Base-by-base conservation (phyloP, 2,888 invertebrate genomes). In the Thereva nobilitata region DNA sequence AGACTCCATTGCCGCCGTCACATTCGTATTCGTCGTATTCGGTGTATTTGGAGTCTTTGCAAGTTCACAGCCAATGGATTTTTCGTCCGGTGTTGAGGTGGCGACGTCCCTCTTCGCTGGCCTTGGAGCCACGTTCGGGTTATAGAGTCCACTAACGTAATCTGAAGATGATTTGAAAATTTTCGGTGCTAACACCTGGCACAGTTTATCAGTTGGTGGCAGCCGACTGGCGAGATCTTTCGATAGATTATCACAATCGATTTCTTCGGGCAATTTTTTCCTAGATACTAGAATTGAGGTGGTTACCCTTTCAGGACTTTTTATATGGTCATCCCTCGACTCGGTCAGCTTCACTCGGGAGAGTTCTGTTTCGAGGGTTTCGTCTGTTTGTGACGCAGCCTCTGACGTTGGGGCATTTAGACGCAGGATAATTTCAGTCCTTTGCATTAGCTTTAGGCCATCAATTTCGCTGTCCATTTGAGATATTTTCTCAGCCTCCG, bases 211-310 rank as follows among this genome's bases (percentile, higher is more conserved):
- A 68, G 85, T 83, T 41, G 86, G 84, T 34, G 84, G 82, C 61
- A 89, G 80, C 73, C 87, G 86, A 75, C 83, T 85, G 67, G 86
- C 84, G 67, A 89, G 80, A 76, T 88, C 88, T 70, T 84, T 81
- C 52, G 86, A 86, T 70, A 90, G 82, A 73, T 86, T 84, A 76
- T 92, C 92, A 81, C 90, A 92, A 74, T 91, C 91, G 72, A 91
- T 84, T 79, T 92, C 92, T 77, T 92, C 91, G 71, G 87, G 85
- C 52, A 86, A 82, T 72, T 87, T 87, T 74, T 85, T 44, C 8
- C 61, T 54, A 10, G 61, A 47, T 35, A 47, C 41, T 9, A 53
- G 8, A 10, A 47, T n/a, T 4, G 9, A 37, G 34, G 56, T 65
- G 10, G 23, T 12, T 9, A 9, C 9, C 40, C 53, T n/a, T 35